These are phyloP conservation scores for Lamellibrachia columna DNA, from an alignment of 2,888 invertebrate species.

Conservation along the genomic window DNA sequence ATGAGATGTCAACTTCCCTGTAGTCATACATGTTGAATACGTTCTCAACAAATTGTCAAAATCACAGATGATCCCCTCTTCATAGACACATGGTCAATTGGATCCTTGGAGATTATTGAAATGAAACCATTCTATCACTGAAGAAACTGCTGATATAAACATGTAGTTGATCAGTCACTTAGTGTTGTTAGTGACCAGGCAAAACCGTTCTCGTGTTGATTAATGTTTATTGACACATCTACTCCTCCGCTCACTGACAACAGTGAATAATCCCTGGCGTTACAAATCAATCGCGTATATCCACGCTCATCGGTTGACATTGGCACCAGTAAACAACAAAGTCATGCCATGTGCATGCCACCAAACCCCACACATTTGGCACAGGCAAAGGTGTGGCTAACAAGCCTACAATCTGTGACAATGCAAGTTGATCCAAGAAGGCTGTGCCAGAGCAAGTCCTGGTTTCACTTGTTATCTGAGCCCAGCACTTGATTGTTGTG, in stretches of 20 bases:
- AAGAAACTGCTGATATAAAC: not conserved
- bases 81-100: not conserved
- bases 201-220: not conserved
- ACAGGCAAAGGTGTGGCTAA: not conserved
- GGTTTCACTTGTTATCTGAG: not conserved
- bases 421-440: conserved; percentile 1
- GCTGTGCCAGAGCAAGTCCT: not conserved
- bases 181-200: not conserved
- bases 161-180: not conserved
- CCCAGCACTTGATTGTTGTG: not conserved
- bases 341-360: not conserved
- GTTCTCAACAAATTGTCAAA: not conserved
- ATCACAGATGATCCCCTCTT: not conserved
- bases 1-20: not conserved
- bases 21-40: not conserved
- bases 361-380: not conserved
- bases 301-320: not conserved
- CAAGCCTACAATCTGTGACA: not conserved
- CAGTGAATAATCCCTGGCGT: not conserved
- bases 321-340: not conserved
- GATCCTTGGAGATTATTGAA: not conserved
- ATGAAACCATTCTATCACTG: not conserved
- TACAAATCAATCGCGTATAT: not conserved
- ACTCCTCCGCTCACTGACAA: not conserved
- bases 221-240: not conserved